Percentiles rank a stretch among this genome's conserved stretches.
phyloP scores from a whole-genome alignment of 2,888 invertebrate genomes.

The Mechanitis mazaeus region DNA sequence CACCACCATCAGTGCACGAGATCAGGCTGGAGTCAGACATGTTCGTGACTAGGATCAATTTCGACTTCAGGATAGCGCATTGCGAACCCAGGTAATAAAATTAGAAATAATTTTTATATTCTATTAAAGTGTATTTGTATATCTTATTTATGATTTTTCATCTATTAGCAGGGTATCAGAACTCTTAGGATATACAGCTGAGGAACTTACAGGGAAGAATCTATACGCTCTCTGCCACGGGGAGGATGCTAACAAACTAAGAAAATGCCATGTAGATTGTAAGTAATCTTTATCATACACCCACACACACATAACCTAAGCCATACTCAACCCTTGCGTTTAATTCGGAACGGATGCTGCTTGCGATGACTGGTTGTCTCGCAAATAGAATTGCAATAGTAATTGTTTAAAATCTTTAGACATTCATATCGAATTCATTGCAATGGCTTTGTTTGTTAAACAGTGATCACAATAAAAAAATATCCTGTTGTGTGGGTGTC shows the following conservation, averaged over 20 bases:
- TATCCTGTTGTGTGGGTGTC: too few relatives aligned
- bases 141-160: slow-evolving; percentile 13
- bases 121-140: slow-evolving; percentile 1
- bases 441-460: too few relatives aligned
- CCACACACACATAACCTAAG: too few relatives aligned
- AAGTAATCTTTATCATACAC: slow-evolving; percentile 70
- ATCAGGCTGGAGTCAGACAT: slow-evolving; percentile 95
- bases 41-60: slow-evolving; percentile 97
- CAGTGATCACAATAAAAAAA: too few relatives aligned
- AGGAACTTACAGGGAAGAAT: slow-evolving; percentile 95
- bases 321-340: too few relatives aligned
- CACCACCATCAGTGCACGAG: slow-evolving; percentile 98
- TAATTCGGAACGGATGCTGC: too few relatives aligned
- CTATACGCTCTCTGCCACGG: slow-evolving; percentile 96
- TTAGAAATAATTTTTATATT: neutral
- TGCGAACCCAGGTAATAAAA: slow-evolving; percentile 91
- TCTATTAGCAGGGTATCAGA: slow-evolving; percentile 87
- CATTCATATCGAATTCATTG: too few relatives aligned
- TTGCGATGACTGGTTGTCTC: too few relatives aligned
- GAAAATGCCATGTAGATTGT: slow-evolving; percentile 97
- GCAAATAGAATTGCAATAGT: too few relatives aligned
- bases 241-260: slow-evolving; percentile 94
- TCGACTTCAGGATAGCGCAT: slow-evolving; percentile 97
- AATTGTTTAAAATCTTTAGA: too few relatives aligned
- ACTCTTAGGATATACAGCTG: slow-evolving; percentile 93